Evolutionary conservation across 2,797 vertebrate species (phyloP), one percentile per base, ranked within the genome.

Genomic region (Pangasius krempfi): DNA sequence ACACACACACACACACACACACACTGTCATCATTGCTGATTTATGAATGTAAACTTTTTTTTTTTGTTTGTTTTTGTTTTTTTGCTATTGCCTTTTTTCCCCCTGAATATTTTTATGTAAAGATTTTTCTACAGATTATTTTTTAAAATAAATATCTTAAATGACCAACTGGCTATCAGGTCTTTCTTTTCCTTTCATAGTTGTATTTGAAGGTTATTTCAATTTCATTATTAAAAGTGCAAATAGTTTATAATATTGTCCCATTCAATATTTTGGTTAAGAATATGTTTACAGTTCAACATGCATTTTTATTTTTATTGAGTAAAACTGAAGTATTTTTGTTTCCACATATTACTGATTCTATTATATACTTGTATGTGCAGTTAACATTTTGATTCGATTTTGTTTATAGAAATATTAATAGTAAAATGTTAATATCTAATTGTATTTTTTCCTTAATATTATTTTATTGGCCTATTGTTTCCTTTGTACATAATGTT

Each of bases 41-140:
- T 87, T 94, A 93, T 96, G 95, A 96, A 95, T 96, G 95, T 96
- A 95, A 89, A 66, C 6, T 62, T 80, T 91, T 90, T 89, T 85
- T 27, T 89, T 40, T 95, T 94, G 94, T 47, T 95, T 94, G 94
- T 47, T 47, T 47, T 47, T 47, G 1, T 94, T 94, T 86, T 84
- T 87, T 84, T 22, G 3, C 87, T 82, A 66, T 44, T 62, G 37
- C 13, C 13, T 68, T 85, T 89, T 47, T 70, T 88, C 73, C 95
- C 95, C 92, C 95, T 95, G 92, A 94, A 95, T 94, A 95, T 97
- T 96, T 98, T 96, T 96, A 97, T 97, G 96, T 97, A 96, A 96
- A 96, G 93, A 96, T 95, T 96, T 97, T 97, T 96, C 96, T 95
- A 96, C 96, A 96, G 95, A 88, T 89, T 89, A 89, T 92, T 97